Evolutionary conservation across 2,888 invertebrate genomes (phyloP), one percentile per base, ranked within the genome.

Genomic region (Dynastes maya): DNA sequence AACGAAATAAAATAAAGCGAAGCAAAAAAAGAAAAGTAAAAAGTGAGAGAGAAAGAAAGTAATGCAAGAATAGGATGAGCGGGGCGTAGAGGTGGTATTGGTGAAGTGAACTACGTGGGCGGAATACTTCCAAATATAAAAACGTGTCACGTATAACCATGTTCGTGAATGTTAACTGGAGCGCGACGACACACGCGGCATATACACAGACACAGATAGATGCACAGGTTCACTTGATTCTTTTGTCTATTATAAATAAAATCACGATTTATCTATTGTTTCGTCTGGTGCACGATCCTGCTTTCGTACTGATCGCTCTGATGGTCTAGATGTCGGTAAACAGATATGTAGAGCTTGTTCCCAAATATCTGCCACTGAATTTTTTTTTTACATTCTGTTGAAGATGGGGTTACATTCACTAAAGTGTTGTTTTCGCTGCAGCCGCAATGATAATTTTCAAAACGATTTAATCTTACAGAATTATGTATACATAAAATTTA

Each of bases 101-200:
- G 68, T 68, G 68, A 61, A 74, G 76, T 72, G 64, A 80, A 79
- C 40, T 82, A 83, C 83, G 83, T 82, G 83, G 80, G 79, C 76
- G 81, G 81, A 82, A 83, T 82, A 82, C 79, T 68, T 82, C 80
- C 80, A 80, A 80, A 83, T 83, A 83, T 82, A 82, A 81, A 82
- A 81, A 79, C 81, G 80, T 80, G 82, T 82, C 80, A 83, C 81
- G 80, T 78, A 81, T 80, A 81, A 81, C 78, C 81, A 81, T 81
- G 80, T 80, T 74, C 80, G 75, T 82, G 80, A 80, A 80, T 80
- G 80, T 78, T 80, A 82, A 82, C 82, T 81, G 80, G 77, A 81
- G 81, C 78, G 79, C 72, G 74, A 71, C 76, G 76, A 76, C 51
- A 55, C 53, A 71, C 22, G 32, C 37, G 65, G 32, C 32, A 37